Conservation (phyloP, 2,797 vertebrate species). For the Cichlasoma orientale region DNA sequence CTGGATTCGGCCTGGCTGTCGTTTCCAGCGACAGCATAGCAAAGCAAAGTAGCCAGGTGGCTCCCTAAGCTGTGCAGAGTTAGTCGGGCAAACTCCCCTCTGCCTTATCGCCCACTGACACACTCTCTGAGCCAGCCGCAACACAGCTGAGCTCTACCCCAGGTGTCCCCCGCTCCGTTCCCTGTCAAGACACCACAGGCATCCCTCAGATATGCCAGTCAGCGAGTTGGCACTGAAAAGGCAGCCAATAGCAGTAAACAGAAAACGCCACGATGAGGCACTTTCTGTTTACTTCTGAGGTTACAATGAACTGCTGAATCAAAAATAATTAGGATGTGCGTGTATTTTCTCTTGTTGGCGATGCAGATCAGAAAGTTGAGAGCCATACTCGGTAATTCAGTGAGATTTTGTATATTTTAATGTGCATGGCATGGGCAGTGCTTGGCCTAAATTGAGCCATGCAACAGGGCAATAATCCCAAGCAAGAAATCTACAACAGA, state of each 20-base stretch:
- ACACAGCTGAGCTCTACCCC: constrained; percentile 42
- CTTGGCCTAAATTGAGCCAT: too few relatives aligned
- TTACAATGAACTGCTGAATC: constrained; percentile 1
- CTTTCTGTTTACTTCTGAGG: constrained; percentile 26
- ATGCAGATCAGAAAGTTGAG: not conserved
- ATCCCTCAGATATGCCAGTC: constrained; percentile 13
- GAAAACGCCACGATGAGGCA: constrained; percentile 7
- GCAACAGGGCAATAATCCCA: too few relatives aligned
- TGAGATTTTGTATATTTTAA: not conserved
- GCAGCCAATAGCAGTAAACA: not conserved
- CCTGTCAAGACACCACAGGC: constrained; percentile 13
- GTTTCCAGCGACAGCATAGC: constrained; percentile 34
- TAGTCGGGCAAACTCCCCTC: not conserved
- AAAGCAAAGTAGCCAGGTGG: not conserved
- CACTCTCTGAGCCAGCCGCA: constrained; percentile 28
- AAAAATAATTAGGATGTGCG: constrained; percentile 6
- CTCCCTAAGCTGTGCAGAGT: not conserved
- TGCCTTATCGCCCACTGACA: constrained; percentile 50
- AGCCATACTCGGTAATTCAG: not conserved
- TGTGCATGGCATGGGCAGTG: too few relatives aligned
- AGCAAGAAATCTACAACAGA: too few relatives aligned
- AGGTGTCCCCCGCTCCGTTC: constrained; percentile 29
- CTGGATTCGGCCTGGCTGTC: not conserved
- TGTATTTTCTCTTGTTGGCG: not conserved
- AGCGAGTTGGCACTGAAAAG: constrained; percentile 8